Conservation (phyloP, 2,888 invertebrate species). For the Polyommatus iphigenia region DNA sequence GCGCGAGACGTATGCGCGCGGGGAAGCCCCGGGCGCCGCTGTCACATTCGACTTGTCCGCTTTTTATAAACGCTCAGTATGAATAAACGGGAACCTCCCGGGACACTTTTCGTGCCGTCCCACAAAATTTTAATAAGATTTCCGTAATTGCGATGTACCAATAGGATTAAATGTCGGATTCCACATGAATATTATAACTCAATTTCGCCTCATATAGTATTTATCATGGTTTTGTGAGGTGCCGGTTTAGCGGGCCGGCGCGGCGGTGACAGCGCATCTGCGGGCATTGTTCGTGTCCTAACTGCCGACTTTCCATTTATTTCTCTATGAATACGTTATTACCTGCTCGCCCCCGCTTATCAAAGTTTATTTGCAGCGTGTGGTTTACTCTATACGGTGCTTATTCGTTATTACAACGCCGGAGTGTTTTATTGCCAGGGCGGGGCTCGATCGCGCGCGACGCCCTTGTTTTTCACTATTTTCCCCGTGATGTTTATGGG, state of each 20-base stretch:
- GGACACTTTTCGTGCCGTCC: constrained; percentile 53
- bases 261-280: constrained; percentile 72
- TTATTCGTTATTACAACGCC: constrained; percentile 79
- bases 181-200: constrained; percentile 73
- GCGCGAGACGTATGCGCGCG: constrained; percentile 66
- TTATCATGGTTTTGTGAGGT: constrained; percentile 65
- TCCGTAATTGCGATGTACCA: constrained; percentile 40
- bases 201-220: constrained; percentile 71
- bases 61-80: constrained; percentile 57
- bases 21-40: constrained; percentile 57
- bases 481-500: constrained; percentile 58
- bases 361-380: constrained; percentile 81
- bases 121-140: constrained; percentile 67
- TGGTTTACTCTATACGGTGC: constrained; percentile 80
- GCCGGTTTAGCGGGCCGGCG: constrained; percentile 58
- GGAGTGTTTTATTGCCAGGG: constrained; percentile 79
- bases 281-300: constrained; percentile 76
- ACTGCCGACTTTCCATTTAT: constrained; percentile 80
- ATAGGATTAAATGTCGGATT: constrained; percentile 59
- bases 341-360: constrained; percentile 80
- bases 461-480: constrained; percentile 70
- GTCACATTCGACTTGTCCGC: constrained; percentile 65
- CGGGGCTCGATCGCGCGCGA: constrained; percentile 73
- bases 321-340: constrained; percentile 81
- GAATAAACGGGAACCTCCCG: constrained; percentile 52